Base-by-base conservation (phyloP, 35 echinoderm and acorn worm species). In the Eucidaris tribuloides region DNA sequence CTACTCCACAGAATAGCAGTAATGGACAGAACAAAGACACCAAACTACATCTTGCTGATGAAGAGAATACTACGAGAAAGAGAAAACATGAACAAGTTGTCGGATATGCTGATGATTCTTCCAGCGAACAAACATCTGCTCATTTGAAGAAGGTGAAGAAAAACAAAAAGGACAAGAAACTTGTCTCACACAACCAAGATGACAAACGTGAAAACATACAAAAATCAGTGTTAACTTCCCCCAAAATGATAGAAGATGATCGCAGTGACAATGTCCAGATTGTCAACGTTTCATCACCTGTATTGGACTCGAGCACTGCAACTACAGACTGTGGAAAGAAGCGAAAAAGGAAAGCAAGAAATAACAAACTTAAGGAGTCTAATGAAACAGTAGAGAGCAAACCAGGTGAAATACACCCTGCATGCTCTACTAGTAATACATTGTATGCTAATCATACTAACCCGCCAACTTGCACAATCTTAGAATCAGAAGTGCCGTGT, bases 281-380 rank as follows among this genome's bases (percentile, higher is more conserved):
- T 46, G 32, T 37, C n/a, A 79, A 56, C 6, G 9, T 3, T 24
- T 80, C 2, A 55, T 14, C 27, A 17, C 35, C 30, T 46, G 44
- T 5, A 29, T 14, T 33, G 20, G 0, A 33, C 42, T 24, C 39
- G 25, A 54, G 23, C 22, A 46, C 42, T 20, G 17, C 35, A 11
- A 55, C 22, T 25, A 17, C 65, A 6, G 30, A 48, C 3, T 2
- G 36, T 52, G 62, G 43, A 42, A 91, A 91, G 59, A 91, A 80
- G 35, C 52, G 77, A 56, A 91, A 93, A 46, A 71, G 91, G 56
- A 93, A 88, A 42, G 79, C 91, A 36, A 82, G 79, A 60, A 83
- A 93, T 45, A 93, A 93, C 54, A 93, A 93, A 84, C 88, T 88
- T 49, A 88, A 88, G 37, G 80, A 52, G 2, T 6, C 62, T 43